Percentiles rank a stretch among this genome's conserved stretches.
phyloP scores from a whole-genome alignment of 2,113 vertebrate genomes.

The Theristicus caerulescens region DNA sequence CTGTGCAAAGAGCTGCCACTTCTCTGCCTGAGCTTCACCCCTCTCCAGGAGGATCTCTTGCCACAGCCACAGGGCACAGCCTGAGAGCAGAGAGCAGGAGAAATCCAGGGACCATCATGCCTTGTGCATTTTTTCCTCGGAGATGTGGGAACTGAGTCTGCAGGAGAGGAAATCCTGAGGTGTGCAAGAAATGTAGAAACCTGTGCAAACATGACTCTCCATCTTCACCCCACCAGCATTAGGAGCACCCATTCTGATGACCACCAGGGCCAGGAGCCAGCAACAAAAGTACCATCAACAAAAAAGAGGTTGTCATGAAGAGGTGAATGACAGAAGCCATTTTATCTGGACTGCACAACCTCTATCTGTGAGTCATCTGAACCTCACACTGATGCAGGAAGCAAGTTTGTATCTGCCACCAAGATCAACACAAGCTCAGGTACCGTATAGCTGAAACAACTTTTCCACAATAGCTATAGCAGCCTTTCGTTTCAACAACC shows the following conservation, averaged over 20 bases:
- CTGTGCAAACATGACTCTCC: background rate
- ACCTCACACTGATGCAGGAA: background rate
- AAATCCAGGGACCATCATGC: background rate
- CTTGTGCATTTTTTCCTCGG: background rate
- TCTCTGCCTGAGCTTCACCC: background rate
- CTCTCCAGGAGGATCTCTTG: background rate
- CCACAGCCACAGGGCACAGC: background rate
- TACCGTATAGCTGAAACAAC: background rate
- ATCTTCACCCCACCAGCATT: background rate
- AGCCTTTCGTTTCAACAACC: rapidly evolving
- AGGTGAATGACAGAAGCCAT: background rate
- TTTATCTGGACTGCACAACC: background rate
- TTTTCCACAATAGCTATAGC: background rate
- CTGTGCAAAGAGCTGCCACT: background rate
- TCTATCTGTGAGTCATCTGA: background rate
- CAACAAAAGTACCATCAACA: background rate
- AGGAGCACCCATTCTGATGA: background rate
- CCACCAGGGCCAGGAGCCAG: background rate
- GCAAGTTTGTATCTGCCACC: background rate
- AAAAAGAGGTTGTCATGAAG: rapidly evolving
- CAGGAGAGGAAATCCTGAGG: background rate
- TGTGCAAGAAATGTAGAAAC: background rate
- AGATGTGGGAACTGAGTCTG: background rate
- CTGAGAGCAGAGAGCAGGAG: background rate
- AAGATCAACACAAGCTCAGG: rapidly evolving